Evolutionary conservation across 1,140 invertebrate species (phyloP), one percentile per base, ranked within the genome.

Genomic region (Orius laevigatus): DNA sequence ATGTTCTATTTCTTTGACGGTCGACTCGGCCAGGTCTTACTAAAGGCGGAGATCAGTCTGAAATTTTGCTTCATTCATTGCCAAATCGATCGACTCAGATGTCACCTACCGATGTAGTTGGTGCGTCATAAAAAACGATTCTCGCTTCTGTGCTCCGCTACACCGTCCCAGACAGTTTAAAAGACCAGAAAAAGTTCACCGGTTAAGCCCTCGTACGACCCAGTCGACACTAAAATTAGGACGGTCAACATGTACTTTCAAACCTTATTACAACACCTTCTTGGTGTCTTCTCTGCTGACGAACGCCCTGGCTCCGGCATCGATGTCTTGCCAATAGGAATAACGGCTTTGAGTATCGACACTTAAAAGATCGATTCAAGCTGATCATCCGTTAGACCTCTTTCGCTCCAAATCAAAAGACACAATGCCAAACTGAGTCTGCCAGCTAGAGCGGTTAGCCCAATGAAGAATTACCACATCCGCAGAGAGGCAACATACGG

Each of bases 41-140:
- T n/a, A 99, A 66, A 9, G n/a, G 95, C 95, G 52, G 89, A 81
- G 70, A 98, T 95, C 42, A 99, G 70, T 58, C 85, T 86, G 53
- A 63, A 65, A 48, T 43, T 4, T 6, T 43, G 11, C 3, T 16
- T 15, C 14, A 43, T 34, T n/a, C 8, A 8, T 34, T n/a, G n/a
- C n/a, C n/a, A 34, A n/a, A 8, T 34, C 33, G 8, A 6, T 19
- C 11, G 9, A 9, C 14, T 44, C 15, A 44, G 5, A 25, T 49
- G 57, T 64, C n/a, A 84, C 76, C 92, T 82, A 54, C 98, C 87
- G 42, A 95, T 68, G 66, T 97, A 95, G 71, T 99, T 99, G 1
- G 96, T 99, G n/a, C 0, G 96, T 99, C 96, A 98, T 98, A n/a
- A 65, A 99, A 98, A 11, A 99, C 71, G 53, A 99, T 92, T 52